phyloP scores from a whole-genome alignment of 2,888 invertebrate genomes.

The Psococerastis gibbosa region DNA sequence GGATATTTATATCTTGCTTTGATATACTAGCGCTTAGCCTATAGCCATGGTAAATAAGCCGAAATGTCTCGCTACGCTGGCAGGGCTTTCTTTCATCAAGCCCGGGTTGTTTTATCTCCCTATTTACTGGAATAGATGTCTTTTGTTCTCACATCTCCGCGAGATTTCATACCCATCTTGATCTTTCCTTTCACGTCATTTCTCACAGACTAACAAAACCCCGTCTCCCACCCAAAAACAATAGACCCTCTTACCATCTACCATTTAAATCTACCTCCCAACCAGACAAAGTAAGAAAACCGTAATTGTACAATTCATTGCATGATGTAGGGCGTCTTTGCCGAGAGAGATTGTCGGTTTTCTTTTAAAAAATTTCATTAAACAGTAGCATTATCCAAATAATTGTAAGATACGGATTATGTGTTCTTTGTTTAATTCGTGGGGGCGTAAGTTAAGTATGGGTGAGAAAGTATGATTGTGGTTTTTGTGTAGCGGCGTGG shows the following conservation, averaged over 20 bases:
- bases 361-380: constrained; percentile 10
- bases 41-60: no score
- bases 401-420: constrained; percentile 10
- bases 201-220: constrained; percentile 2
- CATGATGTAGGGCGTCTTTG: not conserved
- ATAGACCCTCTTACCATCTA: not conserved
- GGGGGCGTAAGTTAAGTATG: constrained; percentile 3
- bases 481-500: no score
- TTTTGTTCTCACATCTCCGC: constrained; percentile 8
- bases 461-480: no score
- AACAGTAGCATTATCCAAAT: constrained; percentile 11
- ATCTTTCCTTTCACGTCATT: constrained; percentile 9
- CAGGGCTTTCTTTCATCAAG: no score
- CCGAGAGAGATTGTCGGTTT: not conserved
- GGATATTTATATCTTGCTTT: no score
- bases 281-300: not conserved
- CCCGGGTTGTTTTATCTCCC: constrained; percentile 9
- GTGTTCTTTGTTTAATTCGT: not conserved
- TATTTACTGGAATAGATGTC: constrained; percentile 10
- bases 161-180: constrained; percentile 10
- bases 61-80: no score
- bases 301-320: not conserved
- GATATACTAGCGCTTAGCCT: no score
- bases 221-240: not conserved
- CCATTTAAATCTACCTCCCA: not conserved